Evolutionary conservation across 2,113 vertebrate genomes (phyloP), one percentile per base, ranked within the genome.

Genomic region (Hippoglossus stenolepis): DNA sequence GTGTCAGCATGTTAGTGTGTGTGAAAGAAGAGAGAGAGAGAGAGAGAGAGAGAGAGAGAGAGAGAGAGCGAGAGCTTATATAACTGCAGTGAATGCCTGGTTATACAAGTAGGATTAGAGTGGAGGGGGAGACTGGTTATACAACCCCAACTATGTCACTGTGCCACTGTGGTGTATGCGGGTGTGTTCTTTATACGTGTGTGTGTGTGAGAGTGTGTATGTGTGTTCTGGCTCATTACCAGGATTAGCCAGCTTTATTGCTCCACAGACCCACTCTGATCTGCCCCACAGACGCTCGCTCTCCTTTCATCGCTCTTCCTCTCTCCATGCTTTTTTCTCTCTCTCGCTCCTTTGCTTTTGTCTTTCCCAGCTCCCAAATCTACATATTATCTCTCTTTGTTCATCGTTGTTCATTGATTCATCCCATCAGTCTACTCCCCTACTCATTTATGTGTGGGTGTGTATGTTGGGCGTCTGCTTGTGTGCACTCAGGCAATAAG

Each of bases 1-100:
- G 70, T 71, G 73, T 72, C 8, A 24, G 59, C 78, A 15, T 83
- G 80, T 71, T 24, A 70, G 74, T 76, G 85, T 75, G 62, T 79
- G 75, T 59, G 94, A 93, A 82, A 95, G 24, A 24, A 24, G 24
- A 24, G 24, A 2, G 24, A 24, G 24, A 24, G 24, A 24, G 24
- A 24, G 91, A 77, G 95, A 95, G 38, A 94, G 21, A 94, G 96
- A 75, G 94, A 93, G 38, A 94, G n/a, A 94, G 96, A 74, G 94
- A 93, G 84, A 95, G 91, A 77, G 95, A 95, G 90, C 96, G 93
- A 79, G 94, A 90, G 79, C 95, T 96, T 93, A 92, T 91, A 84
- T 90, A 93, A 93, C 85, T 96, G 93, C 7, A 84, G 95, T 96
- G 53, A 96, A 96, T 89, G 96, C 95, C 87, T 95, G 96, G 93